These are phyloP conservation scores for Belonocnema kinseyi DNA, from an alignment of 1,140 invertebrate species.

Conservation along the genomic window DNA sequence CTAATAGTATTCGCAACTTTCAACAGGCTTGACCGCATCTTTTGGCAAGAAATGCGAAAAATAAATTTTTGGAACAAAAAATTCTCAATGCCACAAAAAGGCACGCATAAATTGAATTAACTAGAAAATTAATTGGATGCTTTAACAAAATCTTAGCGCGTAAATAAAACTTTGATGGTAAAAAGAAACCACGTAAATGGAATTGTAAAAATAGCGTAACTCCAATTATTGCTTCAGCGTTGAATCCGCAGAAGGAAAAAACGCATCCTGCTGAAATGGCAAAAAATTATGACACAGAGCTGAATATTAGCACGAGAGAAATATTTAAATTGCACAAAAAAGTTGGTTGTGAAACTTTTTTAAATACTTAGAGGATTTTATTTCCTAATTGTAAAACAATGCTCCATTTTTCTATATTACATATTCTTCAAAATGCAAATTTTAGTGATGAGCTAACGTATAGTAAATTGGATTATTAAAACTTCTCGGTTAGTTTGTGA, in stretches of 20 bases:
- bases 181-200: slow-evolving; percentile 24
- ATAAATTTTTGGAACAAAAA: no score
- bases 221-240: slow-evolving; percentile 19
- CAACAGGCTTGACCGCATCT: no score
- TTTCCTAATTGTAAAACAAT: neutral
- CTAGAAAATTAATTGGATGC: neutral
- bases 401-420: no score
- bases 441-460: neutral
- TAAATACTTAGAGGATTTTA: neutral
- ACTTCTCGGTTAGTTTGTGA: slow-evolving; percentile 1
- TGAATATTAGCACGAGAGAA: slow-evolving; percentile 17
- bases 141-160: neutral
- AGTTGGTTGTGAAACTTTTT: neutral
- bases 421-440: no score
- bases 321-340: slow-evolving; percentile 16
- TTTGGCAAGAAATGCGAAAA: no score
- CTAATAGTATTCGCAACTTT: no score
- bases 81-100: no score
- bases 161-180: neutral
- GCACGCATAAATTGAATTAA: neutral
- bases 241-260: slow-evolving; percentile 21
- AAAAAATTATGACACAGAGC: slow-evolving; percentile 1
- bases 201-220: slow-evolving; percentile 18
- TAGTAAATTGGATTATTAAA: slow-evolving; percentile 1
- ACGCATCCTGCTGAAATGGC: slow-evolving; percentile 3